These are phyloP conservation scores for Zaprionus kolodkinae DNA, from an alignment of 1,140 invertebrate species.

Conservation along the genomic window DNA sequence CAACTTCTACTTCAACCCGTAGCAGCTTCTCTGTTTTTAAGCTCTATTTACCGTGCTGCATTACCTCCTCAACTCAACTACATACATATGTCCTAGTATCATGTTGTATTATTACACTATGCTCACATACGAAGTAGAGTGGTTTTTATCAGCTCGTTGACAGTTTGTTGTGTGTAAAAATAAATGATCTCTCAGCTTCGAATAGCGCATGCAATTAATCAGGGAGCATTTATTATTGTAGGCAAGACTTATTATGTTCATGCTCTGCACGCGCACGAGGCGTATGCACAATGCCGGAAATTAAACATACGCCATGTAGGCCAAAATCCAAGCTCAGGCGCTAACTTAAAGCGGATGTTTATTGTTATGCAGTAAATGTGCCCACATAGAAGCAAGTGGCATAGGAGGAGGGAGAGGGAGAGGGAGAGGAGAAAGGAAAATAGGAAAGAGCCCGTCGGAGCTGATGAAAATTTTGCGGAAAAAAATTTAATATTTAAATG, in stretches of 20 bases:
- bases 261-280: background rate
- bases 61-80: background rate
- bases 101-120: too few species aligned
- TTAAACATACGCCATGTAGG: constrained; percentile 74
- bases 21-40: constrained; percentile 29
- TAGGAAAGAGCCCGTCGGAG: constrained; percentile 25
- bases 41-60: constrained; percentile 46
- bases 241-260: constrained; percentile 8
- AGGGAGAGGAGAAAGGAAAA: background rate
- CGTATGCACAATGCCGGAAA: constrained; percentile 75
- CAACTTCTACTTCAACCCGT: constrained; percentile 31
- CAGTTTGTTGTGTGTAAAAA: constrained; percentile 66
- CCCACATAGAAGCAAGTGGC: constrained; percentile 6
- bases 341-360: constrained; percentile 65
- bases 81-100: too few species aligned
- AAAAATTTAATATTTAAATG: constrained; percentile 75
- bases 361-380: constrained; percentile 68
- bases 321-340: constrained; percentile 30
- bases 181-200: constrained; percentile 49
- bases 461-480: constrained; percentile 35
- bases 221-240: constrained; percentile 49
- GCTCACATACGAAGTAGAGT: background rate
- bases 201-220: constrained; percentile 60
- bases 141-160: constrained; percentile 67
- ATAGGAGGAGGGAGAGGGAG: background rate